Conservation (phyloP, 2,113 vertebrate species). For the Sialia sialis region DNA sequence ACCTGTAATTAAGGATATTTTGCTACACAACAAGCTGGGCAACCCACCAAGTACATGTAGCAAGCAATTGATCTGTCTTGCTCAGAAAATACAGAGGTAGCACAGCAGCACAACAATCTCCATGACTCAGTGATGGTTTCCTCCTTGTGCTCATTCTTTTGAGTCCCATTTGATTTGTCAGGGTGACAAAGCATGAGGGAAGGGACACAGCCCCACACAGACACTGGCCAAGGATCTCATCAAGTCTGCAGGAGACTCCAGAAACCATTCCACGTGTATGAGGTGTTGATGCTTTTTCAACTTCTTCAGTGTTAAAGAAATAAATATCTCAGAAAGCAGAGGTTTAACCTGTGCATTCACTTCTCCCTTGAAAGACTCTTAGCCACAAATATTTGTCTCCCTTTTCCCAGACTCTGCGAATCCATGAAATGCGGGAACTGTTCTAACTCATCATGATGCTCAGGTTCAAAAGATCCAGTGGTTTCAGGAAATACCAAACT, state of each 20-base stretch:
- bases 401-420: not conserved
- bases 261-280: not conserved
- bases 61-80: not conserved
- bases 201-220: fast-evolving
- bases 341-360: not conserved
- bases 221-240: not conserved
- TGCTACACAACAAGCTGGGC: not conserved
- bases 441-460: not conserved
- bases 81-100: not conserved
- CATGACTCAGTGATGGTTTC: not conserved
- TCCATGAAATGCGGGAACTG: fast-evolving
- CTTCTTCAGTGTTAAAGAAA: not conserved
- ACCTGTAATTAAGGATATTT: not conserved
- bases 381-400: not conserved
- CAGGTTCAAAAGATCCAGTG: not conserved
- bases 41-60: not conserved
- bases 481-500: not conserved
- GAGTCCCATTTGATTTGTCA: not conserved
- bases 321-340: not conserved
- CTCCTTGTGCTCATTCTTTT: not conserved
- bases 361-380: not conserved
- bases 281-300: not conserved
- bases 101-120: not conserved
- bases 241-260: not conserved
- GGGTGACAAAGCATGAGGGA: not conserved